Conservation (phyloP, 2,888 invertebrate genomes). For the Syritta pipiens region DNA sequence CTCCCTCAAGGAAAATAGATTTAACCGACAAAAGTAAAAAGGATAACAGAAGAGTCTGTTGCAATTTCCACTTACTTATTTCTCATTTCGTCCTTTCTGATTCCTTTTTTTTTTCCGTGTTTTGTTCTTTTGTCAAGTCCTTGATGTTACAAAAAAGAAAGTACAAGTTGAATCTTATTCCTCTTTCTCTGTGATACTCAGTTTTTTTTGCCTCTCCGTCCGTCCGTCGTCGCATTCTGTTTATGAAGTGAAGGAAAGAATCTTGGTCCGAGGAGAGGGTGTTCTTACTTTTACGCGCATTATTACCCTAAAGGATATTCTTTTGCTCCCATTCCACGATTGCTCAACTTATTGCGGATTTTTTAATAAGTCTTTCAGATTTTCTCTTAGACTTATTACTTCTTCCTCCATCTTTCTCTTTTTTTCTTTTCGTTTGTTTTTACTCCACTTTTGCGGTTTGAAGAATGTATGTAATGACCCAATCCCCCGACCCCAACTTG, state of each 20-base stretch:
- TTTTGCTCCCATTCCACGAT: slow-evolving; percentile 19
- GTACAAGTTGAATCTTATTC: too few relatives aligned
- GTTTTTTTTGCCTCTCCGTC: too few relatives aligned
- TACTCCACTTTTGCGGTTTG: slow-evolving; percentile 21
- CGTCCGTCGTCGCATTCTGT: too few relatives aligned
- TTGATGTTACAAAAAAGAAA: too few relatives aligned
- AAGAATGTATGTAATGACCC: slow-evolving; percentile 55
- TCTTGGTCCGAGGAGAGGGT: slow-evolving; percentile 7
- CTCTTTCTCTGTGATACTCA: too few relatives aligned
- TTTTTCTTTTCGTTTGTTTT: background rate
- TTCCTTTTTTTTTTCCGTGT: background rate
- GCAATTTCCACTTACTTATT: slow-evolving; percentile 33
- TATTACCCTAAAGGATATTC: slow-evolving; percentile 47
- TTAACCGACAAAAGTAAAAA: slow-evolving; percentile 9
- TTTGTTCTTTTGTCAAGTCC: background rate
- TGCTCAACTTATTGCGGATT: slow-evolving; percentile 36
- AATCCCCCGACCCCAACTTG: too few relatives aligned
- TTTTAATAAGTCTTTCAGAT: slow-evolving; percentile 42
- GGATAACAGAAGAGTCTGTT: slow-evolving; percentile 38
- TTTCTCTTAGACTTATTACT: slow-evolving; percentile 24
- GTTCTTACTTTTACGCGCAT: slow-evolving; percentile 32
- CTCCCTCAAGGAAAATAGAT: slow-evolving; percentile 16
- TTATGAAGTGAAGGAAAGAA: background rate
- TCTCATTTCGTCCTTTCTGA: background rate
- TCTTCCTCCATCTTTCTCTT: too few relatives aligned